A percentile compares a stretch with the other conserved stretches of the same genome.
Conservation (phyloP, 2,797 vertebrate species). For the Steatocranus sp. region DNA sequence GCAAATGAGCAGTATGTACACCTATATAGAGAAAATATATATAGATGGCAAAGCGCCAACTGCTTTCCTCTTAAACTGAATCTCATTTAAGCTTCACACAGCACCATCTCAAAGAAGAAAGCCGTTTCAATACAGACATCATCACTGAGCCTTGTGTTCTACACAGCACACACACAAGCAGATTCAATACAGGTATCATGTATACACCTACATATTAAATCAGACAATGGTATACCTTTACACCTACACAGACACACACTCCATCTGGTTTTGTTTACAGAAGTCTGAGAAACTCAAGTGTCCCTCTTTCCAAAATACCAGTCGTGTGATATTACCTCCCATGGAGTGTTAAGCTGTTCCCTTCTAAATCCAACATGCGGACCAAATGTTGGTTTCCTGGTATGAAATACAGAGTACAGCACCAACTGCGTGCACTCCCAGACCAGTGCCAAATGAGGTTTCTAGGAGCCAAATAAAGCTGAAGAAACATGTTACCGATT, state of each 20-base stretch:
- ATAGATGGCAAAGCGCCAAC: conserved; percentile 32
- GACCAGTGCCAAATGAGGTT: conserved; percentile 38
- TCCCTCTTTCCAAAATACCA: conserved; percentile 52
- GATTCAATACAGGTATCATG: conserved; percentile 25
- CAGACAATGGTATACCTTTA: conserved; percentile 25
- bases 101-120: conserved; percentile 38
- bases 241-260: neutral
- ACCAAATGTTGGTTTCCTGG: conserved; percentile 59
- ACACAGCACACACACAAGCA: neutral
- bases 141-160: conserved; percentile 21
- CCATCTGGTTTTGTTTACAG: conserved; percentile 47
- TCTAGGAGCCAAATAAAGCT: conserved; percentile 28
- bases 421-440: conserved; percentile 34
- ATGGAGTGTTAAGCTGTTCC: conserved; percentile 65
- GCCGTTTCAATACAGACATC: conserved; percentile 41
- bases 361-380: conserved; percentile 64
- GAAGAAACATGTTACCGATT: conserved; percentile 22
- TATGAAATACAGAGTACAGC: conserved; percentile 31
- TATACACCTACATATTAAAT: conserved; percentile 31
- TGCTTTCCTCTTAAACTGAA: conserved; percentile 34
- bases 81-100: conserved; percentile 50
- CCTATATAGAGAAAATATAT: conserved; percentile 14
- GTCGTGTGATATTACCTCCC: conserved; percentile 57
- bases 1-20: conserved; percentile 22
- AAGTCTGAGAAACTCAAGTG: conserved; percentile 37